These are phyloP conservation scores for Atrina japonica DNA, from an alignment of 2,888 invertebrate species.

Conservation along the genomic window DNA sequence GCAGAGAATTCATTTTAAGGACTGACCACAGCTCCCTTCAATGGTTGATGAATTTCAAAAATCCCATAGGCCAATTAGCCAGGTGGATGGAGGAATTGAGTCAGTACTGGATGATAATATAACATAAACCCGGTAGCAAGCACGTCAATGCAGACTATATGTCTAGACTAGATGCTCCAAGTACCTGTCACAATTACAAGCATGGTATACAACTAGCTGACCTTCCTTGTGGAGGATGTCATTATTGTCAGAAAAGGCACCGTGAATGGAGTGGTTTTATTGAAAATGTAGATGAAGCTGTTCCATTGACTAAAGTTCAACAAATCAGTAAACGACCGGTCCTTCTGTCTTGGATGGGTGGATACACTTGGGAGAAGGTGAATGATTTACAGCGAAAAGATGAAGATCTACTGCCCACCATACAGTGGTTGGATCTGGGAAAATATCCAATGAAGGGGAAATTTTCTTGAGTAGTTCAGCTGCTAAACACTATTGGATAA, in stretches of 20 bases:
- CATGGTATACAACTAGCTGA: conserved; percentile 1
- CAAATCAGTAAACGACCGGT: not conserved
- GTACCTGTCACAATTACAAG: conserved; percentile 1
- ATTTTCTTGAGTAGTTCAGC: conserved; percentile 1
- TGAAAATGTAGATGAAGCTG: conserved; percentile 8
- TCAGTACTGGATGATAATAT: conserved; percentile 3
- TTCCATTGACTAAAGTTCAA: conserved; percentile 2
- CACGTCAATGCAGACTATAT: conserved; percentile 41
- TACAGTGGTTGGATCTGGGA: not conserved
- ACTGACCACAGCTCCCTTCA: conserved; percentile 26
- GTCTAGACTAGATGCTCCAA: conserved; percentile 12
- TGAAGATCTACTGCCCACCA: not conserved
- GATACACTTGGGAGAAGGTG: conserved; percentile 4
- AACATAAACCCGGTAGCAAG: conserved; percentile 31
- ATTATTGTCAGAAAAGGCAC: conserved; percentile 19
- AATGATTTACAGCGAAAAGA: not conserved
- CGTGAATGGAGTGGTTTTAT: conserved; percentile 22
- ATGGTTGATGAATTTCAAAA: conserved; percentile 16
- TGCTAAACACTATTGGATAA: conserved; percentile 27
- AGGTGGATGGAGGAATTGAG: not conserved
- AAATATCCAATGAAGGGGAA: not conserved
- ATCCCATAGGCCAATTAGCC: conserved; percentile 3
- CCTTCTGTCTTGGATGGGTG: not conserved
- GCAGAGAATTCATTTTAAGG: conserved; percentile 15
- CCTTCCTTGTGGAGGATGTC: conserved; percentile 37